Percentiles rank a stretch among this genome's conserved stretches.
Evolutionary conservation across 2,113 vertebrate species (phyloP).

Genomic region (Colossoma macropomum): DNA sequence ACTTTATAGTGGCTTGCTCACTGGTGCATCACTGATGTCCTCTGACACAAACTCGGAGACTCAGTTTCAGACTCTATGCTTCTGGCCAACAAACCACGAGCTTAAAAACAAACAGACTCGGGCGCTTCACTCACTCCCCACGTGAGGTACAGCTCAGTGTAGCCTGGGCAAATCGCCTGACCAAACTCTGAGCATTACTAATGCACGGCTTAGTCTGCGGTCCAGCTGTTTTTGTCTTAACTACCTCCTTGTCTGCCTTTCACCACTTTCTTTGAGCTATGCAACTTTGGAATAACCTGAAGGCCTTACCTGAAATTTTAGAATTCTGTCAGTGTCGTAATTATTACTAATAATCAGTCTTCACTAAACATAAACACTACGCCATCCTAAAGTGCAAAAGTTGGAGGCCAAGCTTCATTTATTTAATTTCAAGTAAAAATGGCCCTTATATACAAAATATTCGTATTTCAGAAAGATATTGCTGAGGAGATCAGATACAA

Average conservation of each 20-base stretch:
- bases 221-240: conserved; percentile 31
- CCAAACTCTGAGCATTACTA: conserved; percentile 13
- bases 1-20: neutral
- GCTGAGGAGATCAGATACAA: no score
- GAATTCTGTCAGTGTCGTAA: neutral
- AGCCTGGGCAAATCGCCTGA: conserved; percentile 2
- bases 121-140: neutral
- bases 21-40: neutral
- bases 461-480: no score
- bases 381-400: no score
- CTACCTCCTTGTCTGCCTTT: conserved; percentile 38
- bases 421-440: no score
- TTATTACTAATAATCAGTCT: neutral
- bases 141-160: neutral
- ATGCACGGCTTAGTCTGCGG: conserved; percentile 13
- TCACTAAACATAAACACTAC: neutral
- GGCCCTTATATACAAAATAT: no score
- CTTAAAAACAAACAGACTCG: neutral
- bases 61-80: conserved; percentile 8
- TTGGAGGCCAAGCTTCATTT: no score
- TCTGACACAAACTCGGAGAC: conserved; percentile 26
- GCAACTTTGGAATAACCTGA: neutral
- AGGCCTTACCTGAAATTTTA: neutral
- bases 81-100: conserved; percentile 21
- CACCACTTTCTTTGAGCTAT: conserved; percentile 8